Evolutionary conservation across 2,797 vertebrate species (phyloP).

Genomic region (Carcharodon carcharias): DNA sequence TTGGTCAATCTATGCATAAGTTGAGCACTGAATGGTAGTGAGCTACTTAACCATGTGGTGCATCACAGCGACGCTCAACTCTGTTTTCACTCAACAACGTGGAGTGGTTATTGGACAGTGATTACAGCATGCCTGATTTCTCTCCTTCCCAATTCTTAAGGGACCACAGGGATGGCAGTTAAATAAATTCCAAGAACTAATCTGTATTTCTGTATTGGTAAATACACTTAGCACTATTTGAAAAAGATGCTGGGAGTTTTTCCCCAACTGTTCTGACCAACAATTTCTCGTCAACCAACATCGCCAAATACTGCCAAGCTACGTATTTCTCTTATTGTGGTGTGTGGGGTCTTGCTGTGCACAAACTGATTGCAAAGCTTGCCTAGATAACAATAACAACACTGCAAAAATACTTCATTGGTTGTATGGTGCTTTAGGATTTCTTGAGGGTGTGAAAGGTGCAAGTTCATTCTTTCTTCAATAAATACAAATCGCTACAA

Average conservation of each 20-base stretch:
- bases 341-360: not conserved
- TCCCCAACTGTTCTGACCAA: not conserved
- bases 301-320: not conserved
- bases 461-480: not conserved
- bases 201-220: not conserved
- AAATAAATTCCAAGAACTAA: not conserved
- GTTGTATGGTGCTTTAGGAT: not conserved
- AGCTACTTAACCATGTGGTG: not conserved
- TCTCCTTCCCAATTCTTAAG: not conserved
- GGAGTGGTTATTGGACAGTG: not conserved
- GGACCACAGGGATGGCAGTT: not conserved
- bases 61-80: not conserved
- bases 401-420: not conserved
- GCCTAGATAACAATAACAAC: not conserved
- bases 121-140: not conserved
- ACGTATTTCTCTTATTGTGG: not conserved
- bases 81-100: not conserved
- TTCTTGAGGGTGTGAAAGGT: not conserved
- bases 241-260: not conserved
- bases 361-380: not conserved
- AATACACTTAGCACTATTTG: not conserved
- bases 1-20: not conserved
- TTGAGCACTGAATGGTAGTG: not conserved
- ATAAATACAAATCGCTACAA: not conserved
- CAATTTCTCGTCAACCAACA: not conserved